Evolutionary conservation across 2,797 vertebrate genomes (phyloP), one percentile per base, ranked within the genome.

Genomic region (Thaleichthys pacificus): DNA sequence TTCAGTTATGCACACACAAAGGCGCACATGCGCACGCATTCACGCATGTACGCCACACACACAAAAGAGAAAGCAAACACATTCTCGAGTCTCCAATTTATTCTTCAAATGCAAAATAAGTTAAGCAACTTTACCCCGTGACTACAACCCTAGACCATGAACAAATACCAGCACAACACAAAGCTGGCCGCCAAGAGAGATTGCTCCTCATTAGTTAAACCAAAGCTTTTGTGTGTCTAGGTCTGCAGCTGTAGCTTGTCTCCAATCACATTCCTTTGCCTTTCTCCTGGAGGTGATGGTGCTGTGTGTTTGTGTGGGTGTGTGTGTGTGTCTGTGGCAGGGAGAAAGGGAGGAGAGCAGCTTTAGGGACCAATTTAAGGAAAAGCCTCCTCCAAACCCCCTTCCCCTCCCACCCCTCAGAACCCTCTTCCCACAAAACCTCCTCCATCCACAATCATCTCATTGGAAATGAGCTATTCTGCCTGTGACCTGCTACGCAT

Each of bases 401-500:
- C 62, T 81, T 83, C 87, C 21, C 32, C 19, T 88, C 21, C 32
- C 19, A 24, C 24, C 24, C 24, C 21, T 6, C 26, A 26, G 26
- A 12, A 30, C 89, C 87, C 86, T 85, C 61, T 11, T 66, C 51
- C 67, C 56, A n/a, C 17, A 66, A n/a, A 9, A 8, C 28, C 17
- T 11, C 61, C 19, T 68, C 56, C 28, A 21, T 58, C 62, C 42
- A 65, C 68, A 73, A 73, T 74, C 73, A 74, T 77, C 78, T 72
- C 32, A 70, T 74, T 70, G 71, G 69, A 70, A 68, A 60, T 60
- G 32, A 68, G 61, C 5, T 68, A 71, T 69, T 76, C 74, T 76
- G 74, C 78, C 78, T 80, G 74, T 73, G 71, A 74, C 71, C 78
- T 75, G 56, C 75, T 77, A 72, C 51, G 22, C 49, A 73, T 75